phyloP scores from a whole-genome alignment of 2,797 vertebrate genomes.

The Enteromius trimaculatus region DNA sequence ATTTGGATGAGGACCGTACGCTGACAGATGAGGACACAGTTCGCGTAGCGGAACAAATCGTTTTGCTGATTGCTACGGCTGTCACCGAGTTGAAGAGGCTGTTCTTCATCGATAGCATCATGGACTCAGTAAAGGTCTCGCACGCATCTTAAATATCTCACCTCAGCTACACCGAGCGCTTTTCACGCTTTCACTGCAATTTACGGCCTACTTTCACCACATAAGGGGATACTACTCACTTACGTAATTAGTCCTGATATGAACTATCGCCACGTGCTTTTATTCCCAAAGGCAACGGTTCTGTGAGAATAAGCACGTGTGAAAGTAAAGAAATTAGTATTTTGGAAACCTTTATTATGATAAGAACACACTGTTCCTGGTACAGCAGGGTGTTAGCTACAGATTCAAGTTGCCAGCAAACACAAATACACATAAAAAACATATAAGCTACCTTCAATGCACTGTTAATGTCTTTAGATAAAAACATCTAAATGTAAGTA shows the following conservation, averaged over 20 bases:
- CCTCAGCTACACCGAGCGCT: background rate
- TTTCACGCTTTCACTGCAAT: constrained; percentile 31
- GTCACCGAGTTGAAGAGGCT: constrained; percentile 83
- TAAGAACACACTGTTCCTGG: background rate
- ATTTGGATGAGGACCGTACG: constrained; percentile 83
- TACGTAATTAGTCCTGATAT: constrained; percentile 37
- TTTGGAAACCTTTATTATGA: background rate
- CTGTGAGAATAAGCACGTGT: background rate
- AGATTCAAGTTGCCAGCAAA: background rate
- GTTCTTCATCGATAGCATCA: constrained; percentile 83
- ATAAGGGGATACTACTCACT: constrained; percentile 19
- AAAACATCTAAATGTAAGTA: background rate
- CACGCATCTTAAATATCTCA: constrained; percentile 28
- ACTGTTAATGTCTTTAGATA: background rate
- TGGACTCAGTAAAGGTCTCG: constrained; percentile 88
- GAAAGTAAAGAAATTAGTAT: constrained; percentile 3
- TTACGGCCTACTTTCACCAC: constrained; percentile 41
- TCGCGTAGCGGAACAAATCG: constrained; percentile 77
- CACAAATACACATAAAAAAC: background rate
- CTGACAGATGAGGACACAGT: constrained; percentile 85
- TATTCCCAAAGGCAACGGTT: constrained; percentile 29
- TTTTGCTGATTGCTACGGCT: constrained; percentile 76
- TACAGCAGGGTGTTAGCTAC: background rate
- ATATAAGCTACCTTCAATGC: background rate
- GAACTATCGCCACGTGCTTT: constrained; percentile 27